These are phyloP conservation scores for Bothrops jararaca DNA, from an alignment of 2,113 vertebrate genomes.

Conservation along the genomic window DNA sequence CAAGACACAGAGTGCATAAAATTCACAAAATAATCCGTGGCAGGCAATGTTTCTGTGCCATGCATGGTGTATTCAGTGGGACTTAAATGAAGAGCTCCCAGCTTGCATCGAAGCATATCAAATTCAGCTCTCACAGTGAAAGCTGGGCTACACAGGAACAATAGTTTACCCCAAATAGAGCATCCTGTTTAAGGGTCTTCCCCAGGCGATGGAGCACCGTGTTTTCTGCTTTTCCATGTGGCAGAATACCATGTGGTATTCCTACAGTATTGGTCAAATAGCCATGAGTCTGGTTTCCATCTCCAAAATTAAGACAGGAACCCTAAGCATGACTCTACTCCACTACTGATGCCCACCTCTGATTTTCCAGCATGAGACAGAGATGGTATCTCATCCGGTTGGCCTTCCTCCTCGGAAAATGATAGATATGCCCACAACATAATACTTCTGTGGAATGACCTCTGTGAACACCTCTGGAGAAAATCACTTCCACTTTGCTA, in stretches of 20 bases:
- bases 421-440: neutral
- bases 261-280: neutral
- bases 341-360: neutral
- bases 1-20: neutral
- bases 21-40: neutral
- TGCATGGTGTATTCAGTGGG: neutral
- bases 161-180: neutral
- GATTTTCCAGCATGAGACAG: neutral
- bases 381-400: neutral
- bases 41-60: neutral
- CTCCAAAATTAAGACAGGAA: neutral
- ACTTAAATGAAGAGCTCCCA: neutral
- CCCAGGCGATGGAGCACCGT: neutral
- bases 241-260: neutral
- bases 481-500: neutral
- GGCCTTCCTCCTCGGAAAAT: neutral
- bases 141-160: neutral
- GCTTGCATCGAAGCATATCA: neutral
- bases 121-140: neutral
- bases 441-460: neutral
- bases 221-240: neutral
- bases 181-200: neutral
- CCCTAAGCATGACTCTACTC: neutral
- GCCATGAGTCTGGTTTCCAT: neutral
- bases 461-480: neutral